These are phyloP conservation scores for Gnathonemus longibarbis DNA, from an alignment of 2,113 vertebrate species.

Conservation along the genomic window DNA sequence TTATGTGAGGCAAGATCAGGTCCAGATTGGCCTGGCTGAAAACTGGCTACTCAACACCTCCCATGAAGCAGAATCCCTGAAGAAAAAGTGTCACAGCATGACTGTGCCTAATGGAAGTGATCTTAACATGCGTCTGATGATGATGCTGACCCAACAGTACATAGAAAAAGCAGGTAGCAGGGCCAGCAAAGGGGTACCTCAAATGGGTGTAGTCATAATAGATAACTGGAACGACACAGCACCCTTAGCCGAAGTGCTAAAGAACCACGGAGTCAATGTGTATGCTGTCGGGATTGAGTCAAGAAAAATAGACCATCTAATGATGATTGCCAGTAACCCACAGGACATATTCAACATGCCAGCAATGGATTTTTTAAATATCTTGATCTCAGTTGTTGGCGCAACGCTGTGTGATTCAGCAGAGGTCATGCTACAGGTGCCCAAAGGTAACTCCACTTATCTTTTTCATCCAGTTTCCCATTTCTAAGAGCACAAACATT, in stretches of 20 bases:
- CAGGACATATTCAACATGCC: background rate
- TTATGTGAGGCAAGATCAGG: too few species aligned
- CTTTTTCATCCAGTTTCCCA: background rate
- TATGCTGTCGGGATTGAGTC: background rate
- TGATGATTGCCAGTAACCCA: background rate
- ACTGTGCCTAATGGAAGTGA: too few species aligned
- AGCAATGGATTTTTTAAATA: background rate
- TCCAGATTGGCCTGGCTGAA: too few species aligned
- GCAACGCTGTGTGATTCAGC: background rate
- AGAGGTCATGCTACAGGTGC: background rate
- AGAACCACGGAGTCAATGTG: background rate
- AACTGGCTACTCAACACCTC: too few species aligned
- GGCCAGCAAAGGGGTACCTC: background rate
- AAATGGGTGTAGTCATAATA: background rate
- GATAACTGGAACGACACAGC: background rate
- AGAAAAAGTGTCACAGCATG: too few species aligned
- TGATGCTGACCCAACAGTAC: background rate
- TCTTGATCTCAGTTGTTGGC: background rate
- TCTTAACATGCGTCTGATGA: background rate
- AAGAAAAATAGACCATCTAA: background rate
- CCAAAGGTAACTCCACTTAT: background rate
- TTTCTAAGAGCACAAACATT: background rate
- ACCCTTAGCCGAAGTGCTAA: background rate
- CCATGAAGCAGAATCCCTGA: too few species aligned
- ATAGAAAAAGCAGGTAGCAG: background rate